Conservation (phyloP, 2,797 vertebrate genomes). For the Pampus argenteus region DNA sequence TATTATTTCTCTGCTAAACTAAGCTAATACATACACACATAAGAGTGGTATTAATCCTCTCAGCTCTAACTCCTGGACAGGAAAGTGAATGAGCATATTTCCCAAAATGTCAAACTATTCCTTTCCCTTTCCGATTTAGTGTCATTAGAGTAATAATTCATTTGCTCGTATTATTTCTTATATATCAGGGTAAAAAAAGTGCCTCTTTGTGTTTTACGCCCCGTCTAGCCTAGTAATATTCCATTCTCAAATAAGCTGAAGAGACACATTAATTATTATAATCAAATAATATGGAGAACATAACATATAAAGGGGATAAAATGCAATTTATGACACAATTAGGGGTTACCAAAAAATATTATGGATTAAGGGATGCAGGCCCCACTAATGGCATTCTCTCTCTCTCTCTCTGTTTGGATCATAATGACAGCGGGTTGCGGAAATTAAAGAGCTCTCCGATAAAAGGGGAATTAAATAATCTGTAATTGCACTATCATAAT, state of each 20-base stretch:
- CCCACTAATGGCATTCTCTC: constrained; percentile 53
- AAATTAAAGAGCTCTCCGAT: constrained; percentile 69
- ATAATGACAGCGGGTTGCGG: constrained; percentile 66
- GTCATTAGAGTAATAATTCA: background rate
- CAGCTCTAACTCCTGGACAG: background rate
- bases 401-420: constrained; percentile 61
- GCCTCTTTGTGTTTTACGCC: background rate
- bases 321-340: constrained; percentile 60
- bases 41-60: background rate
- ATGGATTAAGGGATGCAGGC: constrained; percentile 52
- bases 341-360: constrained; percentile 59
- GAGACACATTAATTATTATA: constrained; percentile 29
- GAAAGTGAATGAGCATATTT: background rate
- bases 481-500: constrained; percentile 73
- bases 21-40: background rate
- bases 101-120: background rate
- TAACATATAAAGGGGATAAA: constrained; percentile 26
- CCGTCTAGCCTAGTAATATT: constrained; percentile 26
- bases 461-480: constrained; percentile 72
- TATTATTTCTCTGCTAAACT: background rate
- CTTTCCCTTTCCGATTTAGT: background rate
- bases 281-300: constrained; percentile 31
- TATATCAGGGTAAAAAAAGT: background rate
- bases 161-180: background rate
- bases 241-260: constrained; percentile 21